Evolutionary conservation across 2,113 vertebrate genomes (phyloP), one percentile per base, ranked within the genome.

Genomic region (Corydoras maculifer): DNA sequence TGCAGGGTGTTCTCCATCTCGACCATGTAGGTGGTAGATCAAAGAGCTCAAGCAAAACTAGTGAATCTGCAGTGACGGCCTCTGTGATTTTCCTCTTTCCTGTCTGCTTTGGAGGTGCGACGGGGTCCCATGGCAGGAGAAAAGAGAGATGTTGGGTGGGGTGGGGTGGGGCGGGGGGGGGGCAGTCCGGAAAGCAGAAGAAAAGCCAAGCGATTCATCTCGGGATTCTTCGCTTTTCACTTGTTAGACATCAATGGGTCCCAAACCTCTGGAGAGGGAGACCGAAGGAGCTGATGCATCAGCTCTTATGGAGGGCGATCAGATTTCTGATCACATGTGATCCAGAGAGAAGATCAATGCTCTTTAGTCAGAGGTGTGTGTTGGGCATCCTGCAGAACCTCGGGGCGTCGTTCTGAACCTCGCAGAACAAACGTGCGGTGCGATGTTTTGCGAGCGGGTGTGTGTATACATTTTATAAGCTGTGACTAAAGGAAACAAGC

Each of bases 31-130:
- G 90, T 90, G 88, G 85, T 88, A 82, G 87, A 88, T 83, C 86
- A 87, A 86, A 89, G 90, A 88, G 89, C 88, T 88, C 91, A 87
- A 83, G 89, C 88, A 90, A 91, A 82, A 84, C 87, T 87, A 87
- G 80, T 88, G 92, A 90, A 93, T 90, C 86, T 83, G 30, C 80
- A 48, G 82, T 86, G 92, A 93, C 91, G 88, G 90, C 88, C 84
- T 74, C 78, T 35, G n/a, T 62, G 8, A 8, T 51, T 31, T 43
- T 14, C 69, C 72, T 30, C 86, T 18, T 14, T 35, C 53, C 8
- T 31, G 25, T 43, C 9, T 58, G 25, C 74, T 32, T 62, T 57
- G 62, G 59, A 62, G 65, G 72, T 59, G 54, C 15, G 18, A 31
- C 58, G 15, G 9, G 51, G 63, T 65, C 43, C 18, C 64, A 57